A percentile compares a stretch with the other conserved stretches of the same genome.
Evolutionary conservation across 1,140 invertebrate genomes (phyloP).

Genomic region (Drosophila pachea): DNA sequence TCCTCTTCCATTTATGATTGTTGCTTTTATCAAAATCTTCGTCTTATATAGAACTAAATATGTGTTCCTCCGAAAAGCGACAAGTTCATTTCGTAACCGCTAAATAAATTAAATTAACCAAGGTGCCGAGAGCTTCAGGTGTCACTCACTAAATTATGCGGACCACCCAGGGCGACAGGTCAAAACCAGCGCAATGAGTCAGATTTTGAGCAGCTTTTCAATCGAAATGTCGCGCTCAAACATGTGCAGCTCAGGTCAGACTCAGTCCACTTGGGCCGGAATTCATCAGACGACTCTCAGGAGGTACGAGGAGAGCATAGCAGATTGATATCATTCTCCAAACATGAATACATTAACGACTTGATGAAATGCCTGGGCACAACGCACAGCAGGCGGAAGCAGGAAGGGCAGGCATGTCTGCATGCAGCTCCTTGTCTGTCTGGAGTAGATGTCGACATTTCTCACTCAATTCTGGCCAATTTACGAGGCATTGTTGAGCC

Average conservation of each 20-base stretch:
- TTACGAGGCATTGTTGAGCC: constrained; percentile 59
- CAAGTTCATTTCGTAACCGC: background rate
- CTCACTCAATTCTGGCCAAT: constrained; percentile 67
- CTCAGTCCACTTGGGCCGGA: background rate
- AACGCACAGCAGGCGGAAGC: background rate
- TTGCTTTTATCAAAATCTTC: too few species aligned
- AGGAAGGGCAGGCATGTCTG: background rate
- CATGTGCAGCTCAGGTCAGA: background rate
- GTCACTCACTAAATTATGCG: background rate
- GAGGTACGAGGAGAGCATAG: background rate
- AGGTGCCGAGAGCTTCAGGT: background rate
- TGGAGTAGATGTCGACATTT: constrained; percentile 36
- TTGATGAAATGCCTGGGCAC: constrained; percentile 1
- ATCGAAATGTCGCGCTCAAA: background rate
- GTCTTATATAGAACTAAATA: background rate
- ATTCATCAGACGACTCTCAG: background rate
- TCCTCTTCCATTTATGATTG: background rate
- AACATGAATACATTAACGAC: background rate
- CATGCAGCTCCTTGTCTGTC: background rate
- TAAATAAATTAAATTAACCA: constrained; percentile 5
- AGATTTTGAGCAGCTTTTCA: background rate
- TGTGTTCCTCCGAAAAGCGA: background rate
- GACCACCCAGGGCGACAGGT: constrained; percentile 11
- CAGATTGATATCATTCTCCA: background rate
- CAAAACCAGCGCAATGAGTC: constrained; percentile 4